A percentile compares a stretch with the other conserved stretches of the same genome.
These are phyloP conservation scores for Nomada fucata DNA, from an alignment of 2,888 invertebrate species.

Conservation along the genomic window DNA sequence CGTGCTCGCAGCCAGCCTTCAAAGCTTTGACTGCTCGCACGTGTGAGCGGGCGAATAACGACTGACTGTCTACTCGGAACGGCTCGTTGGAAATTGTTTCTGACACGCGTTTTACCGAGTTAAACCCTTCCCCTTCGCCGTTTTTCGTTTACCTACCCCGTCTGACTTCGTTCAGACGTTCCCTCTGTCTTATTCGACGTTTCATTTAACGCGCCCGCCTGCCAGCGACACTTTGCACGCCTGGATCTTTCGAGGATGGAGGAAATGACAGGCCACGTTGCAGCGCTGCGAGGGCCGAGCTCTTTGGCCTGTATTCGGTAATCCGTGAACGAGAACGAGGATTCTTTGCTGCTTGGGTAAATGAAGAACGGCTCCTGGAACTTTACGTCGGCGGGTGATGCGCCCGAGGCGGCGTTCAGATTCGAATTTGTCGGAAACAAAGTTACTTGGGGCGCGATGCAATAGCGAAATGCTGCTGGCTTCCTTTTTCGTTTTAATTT, in stretches of 20 bases:
- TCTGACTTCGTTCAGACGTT: background rate
- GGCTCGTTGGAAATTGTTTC: conserved; percentile 62
- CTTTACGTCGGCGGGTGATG: background rate
- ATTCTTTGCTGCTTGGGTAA: background rate
- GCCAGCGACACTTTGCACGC: conserved; percentile 5
- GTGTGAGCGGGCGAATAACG: conserved; percentile 52
- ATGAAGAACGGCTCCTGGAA: background rate
- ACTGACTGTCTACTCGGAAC: conserved; percentile 49
- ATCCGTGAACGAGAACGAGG: background rate
- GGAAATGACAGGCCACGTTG: background rate
- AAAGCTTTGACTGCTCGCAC: conserved; percentile 74
- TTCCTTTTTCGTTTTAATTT: background rate
- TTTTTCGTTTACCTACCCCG: conserved; percentile 6
- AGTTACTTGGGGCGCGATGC: background rate
- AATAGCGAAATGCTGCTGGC: too few relatives aligned
- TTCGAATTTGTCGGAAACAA: background rate
- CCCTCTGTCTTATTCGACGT: conserved; percentile 4
- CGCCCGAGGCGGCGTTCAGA: background rate
- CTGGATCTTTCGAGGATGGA: conserved; percentile 2
- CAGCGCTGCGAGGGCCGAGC: background rate
- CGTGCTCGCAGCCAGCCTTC: conserved; percentile 63
- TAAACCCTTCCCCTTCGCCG: conserved; percentile 26
- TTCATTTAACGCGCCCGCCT: background rate
- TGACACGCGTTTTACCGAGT: conserved; percentile 49
- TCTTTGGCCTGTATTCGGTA: background rate